phyloP scores from a whole-genome alignment of 2,113 vertebrate genomes.

The Mus spicilegus region DNA sequence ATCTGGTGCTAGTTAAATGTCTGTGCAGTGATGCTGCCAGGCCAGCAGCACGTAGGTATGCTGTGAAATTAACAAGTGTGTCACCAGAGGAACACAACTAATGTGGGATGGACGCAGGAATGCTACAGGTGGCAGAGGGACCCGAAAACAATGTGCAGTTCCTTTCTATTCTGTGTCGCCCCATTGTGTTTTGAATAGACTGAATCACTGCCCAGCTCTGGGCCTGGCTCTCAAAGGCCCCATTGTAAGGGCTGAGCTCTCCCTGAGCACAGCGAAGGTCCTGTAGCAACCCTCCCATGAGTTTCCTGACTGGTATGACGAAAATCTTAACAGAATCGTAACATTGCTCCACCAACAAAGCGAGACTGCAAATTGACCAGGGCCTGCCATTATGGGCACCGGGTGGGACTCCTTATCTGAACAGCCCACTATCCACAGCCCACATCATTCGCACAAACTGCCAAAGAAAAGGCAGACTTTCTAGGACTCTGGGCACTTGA shows the following conservation, averaged over 20 bases:
- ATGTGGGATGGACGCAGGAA: background rate
- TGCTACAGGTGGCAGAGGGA: slow-evolving; percentile 8
- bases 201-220: slow-evolving; percentile 57
- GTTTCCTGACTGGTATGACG: slow-evolving; percentile 76
- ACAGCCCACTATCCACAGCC: background rate
- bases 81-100: background rate
- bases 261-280: slow-evolving; percentile 63
- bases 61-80: background rate
- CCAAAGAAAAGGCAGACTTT: background rate
- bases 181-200: slow-evolving; percentile 75
- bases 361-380: background rate
- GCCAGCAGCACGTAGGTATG: background rate
- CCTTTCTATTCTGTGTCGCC: slow-evolving; percentile 69
- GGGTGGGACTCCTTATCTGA: slow-evolving; percentile 31
- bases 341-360: slow-evolving; percentile 40
- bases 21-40: background rate
- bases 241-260: slow-evolving; percentile 73
- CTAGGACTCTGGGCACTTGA: background rate
- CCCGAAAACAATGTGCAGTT: slow-evolving; percentile 50
- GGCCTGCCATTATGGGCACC: background rate
- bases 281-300: slow-evolving; percentile 76
- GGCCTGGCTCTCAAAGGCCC: slow-evolving; percentile 70
- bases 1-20: background rate
- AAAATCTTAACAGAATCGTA: slow-evolving; percentile 63
- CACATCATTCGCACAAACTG: background rate